Evolutionary conservation across 2,113 vertebrate species (phyloP).

Genomic region (Oreocharis arfaki): DNA sequence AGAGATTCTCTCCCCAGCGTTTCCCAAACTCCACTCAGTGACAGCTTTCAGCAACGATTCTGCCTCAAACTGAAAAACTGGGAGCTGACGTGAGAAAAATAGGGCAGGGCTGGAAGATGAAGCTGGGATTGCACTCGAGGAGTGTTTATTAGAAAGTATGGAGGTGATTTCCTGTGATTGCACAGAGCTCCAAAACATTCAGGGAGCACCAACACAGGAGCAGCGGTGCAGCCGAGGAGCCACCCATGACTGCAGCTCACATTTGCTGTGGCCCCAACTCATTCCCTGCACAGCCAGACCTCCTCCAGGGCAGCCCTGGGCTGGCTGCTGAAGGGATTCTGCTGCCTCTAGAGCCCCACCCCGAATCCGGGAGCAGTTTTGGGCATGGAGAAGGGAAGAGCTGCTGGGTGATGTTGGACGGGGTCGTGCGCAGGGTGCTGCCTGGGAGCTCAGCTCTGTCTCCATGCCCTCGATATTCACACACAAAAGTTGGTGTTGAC

Average conservation of each 20-base stretch:
- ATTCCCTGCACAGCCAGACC: background rate
- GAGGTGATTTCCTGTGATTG: background rate
- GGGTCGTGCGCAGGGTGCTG: background rate
- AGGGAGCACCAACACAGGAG: background rate
- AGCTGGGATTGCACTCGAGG: background rate
- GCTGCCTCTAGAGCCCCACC: background rate
- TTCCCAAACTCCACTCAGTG: background rate
- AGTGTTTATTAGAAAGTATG: background rate
- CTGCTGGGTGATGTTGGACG: background rate
- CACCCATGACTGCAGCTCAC: background rate
- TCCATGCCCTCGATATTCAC: background rate
- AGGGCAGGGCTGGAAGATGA: background rate
- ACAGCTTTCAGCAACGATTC: background rate
- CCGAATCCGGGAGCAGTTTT: background rate
- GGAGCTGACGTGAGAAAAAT: background rate
- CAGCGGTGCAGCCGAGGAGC: background rate
- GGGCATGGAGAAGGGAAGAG: background rate
- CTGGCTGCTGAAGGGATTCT: background rate
- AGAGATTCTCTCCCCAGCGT: background rate
- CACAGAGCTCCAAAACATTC: background rate
- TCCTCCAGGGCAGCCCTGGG: background rate
- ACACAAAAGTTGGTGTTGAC: background rate
- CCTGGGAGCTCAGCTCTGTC: background rate
- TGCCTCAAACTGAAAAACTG: background rate
- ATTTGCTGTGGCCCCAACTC: background rate